Evolutionary conservation across 1,140 invertebrate genomes (phyloP).

Genomic region (Protaetia brevitarsis): DNA sequence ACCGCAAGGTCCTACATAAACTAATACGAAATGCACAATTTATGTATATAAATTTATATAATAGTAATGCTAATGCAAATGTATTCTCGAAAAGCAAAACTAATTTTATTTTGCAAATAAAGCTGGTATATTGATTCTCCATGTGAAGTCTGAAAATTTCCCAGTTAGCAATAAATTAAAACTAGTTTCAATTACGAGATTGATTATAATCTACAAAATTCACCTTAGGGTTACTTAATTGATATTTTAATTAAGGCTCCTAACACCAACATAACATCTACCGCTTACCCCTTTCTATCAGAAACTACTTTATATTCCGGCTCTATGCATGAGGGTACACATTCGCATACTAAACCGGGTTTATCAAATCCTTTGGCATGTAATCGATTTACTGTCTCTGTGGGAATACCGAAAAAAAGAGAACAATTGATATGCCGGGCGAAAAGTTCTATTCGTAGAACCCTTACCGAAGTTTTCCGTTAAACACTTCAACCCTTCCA

Average conservation of each 20-base stretch:
- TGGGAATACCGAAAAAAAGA: slow-evolving; percentile 9
- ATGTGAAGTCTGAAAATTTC: no score
- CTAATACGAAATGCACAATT: no score
- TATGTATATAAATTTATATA: no score
- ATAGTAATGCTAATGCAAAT: no score
- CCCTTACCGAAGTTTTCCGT: slow-evolving; percentile 54
- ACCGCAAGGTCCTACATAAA: no score
- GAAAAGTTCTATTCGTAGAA: neutral
- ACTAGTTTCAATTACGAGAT: neutral
- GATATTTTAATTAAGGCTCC: slow-evolving; percentile 16
- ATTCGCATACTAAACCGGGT: slow-evolving; percentile 60
- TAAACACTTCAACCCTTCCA: slow-evolving; percentile 60
- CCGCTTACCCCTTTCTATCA: slow-evolving; percentile 47
- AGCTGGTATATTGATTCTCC: no score
- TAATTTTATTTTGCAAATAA: no score
- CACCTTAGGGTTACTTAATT: slow-evolving; percentile 1
- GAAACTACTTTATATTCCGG: slow-evolving; percentile 62
- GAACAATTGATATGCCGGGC: slow-evolving; percentile 11
- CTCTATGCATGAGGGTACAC: slow-evolving; percentile 62
- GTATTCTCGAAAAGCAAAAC: no score
- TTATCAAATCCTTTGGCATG: slow-evolving; percentile 52
- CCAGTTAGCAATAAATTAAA: neutral
- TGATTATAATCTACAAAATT: neutral
- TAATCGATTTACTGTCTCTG: slow-evolving; percentile 51
- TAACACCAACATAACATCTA: neutral